Evolutionary conservation across 2,888 invertebrate genomes (phyloP), one percentile per base, ranked within the genome.

Genomic region (Platycheirus rosarum): DNA sequence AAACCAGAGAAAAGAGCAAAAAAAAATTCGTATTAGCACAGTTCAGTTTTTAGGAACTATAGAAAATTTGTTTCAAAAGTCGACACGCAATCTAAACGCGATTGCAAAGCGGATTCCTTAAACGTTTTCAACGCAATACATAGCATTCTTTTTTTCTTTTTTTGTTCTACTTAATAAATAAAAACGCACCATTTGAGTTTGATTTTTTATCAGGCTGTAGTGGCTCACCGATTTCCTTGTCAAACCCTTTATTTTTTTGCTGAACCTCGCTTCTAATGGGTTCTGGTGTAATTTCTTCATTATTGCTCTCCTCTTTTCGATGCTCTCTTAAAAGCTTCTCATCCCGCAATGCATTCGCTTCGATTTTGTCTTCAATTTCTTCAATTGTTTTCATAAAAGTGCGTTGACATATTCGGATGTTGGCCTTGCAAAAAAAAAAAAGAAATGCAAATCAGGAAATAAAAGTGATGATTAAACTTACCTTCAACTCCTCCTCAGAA

Each of bases 401-500:
- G 68, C 91, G 91, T 85, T 94, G 93, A 85, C 93, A 93, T 77
- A 93, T 92, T 76, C 92, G 91, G 87, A 94, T 92, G 71, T 92
- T 92, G 87, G 93, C 93, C 95, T 89, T 18, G 6, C 66, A 77
- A 53, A 14, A 37, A 37, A 62, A 55, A 11, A 32, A 16, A 8
- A 51, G 9, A 23, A 23, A 23, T 23, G 23, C 23, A 23, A 6
- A 23, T 23, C 2, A 23, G 6, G 2, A 6, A 23, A 23, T 23
- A 23, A 23, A 23, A 23, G 6, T 23, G 2, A 4, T 23, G 6
- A 23, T 23, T 23, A 6, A 6, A 6, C n/a, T 20, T 66, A 94
- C 96, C 93, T 94, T 94, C 20, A 96, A 90, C 88, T 96, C 96
- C 68, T 93, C 93, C 86, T 96, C 96, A 32, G 95, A 93, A 86